These are phyloP conservation scores for Deroptyus accipitrinus DNA, from an alignment of 2,113 vertebrate genomes.

Conservation along the genomic window DNA sequence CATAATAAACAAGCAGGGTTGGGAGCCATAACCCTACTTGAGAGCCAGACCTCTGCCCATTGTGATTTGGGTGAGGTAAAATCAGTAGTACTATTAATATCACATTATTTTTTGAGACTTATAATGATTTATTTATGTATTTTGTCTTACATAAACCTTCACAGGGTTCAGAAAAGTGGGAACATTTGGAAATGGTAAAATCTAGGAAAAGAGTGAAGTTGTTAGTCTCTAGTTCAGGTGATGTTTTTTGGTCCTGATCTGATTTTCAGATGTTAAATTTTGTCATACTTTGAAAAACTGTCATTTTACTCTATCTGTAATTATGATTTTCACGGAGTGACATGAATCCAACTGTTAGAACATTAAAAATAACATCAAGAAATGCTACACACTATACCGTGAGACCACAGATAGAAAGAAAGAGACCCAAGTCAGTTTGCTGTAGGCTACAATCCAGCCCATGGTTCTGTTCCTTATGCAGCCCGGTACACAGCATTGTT, in stretches of 20 bases:
- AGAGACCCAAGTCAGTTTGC: background rate
- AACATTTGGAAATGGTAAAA: background rate
- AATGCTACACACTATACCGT: background rate
- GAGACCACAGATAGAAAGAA: background rate
- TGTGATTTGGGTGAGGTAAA: background rate
- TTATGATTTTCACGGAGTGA: background rate
- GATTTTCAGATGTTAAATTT: background rate
- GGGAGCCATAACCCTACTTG: background rate
- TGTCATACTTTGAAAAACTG: background rate
- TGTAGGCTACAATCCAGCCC: background rate
- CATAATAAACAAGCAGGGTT: background rate
- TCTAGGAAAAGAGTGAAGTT: background rate
- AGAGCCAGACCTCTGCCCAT: background rate
- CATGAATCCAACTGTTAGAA: background rate
- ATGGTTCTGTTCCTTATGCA: rapidly evolving
- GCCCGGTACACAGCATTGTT: background rate
- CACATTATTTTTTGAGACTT: background rate
- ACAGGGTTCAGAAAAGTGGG: background rate
- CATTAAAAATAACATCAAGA: background rate
- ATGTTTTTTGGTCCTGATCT: background rate
- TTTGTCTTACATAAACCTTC: background rate
- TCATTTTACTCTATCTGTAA: background rate
- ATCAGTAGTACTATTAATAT: background rate
- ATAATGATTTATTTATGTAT: background rate
- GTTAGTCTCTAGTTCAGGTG: background rate